These are phyloP conservation scores for Cynodonichthys magdalenae DNA, from an alignment of 2,797 vertebrate species.

Conservation along the genomic window DNA sequence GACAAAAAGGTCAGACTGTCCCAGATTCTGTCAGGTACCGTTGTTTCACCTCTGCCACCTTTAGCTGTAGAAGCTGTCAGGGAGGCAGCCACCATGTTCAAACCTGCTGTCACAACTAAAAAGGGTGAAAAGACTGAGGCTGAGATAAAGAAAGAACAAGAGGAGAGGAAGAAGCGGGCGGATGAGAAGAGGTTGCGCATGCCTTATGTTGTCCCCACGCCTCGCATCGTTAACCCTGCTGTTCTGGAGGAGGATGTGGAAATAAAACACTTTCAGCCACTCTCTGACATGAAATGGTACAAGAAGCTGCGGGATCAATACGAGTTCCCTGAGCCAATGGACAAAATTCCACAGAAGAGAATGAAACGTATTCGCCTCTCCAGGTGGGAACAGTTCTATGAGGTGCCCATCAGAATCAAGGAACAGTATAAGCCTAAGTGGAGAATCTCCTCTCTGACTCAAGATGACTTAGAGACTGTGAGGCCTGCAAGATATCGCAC, in stretches of 20 bases:
- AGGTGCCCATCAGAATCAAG: slow-evolving; percentile 94
- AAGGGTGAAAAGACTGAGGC: slow-evolving; percentile 89
- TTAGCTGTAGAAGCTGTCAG: slow-evolving; percentile 92
- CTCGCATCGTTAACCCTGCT: slow-evolving; percentile 82
- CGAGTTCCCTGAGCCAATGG: slow-evolving; percentile 96
- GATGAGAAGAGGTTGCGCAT: slow-evolving; percentile 93
- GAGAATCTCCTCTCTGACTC: slow-evolving; percentile 89
- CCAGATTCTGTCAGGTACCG: slow-evolving; percentile 90
- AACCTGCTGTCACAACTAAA: slow-evolving; percentile 92
- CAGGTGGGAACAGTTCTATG: slow-evolving; percentile 98
- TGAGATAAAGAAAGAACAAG: slow-evolving; percentile 86
- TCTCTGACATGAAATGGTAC: slow-evolving; percentile 99
- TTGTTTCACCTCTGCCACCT: slow-evolving; percentile 87
- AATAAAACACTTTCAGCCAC: slow-evolving; percentile 95
- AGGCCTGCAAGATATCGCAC: slow-evolving; percentile 90
- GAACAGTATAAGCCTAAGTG: slow-evolving; percentile 96
- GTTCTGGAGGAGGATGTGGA: slow-evolving; percentile 89
- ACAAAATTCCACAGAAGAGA: slow-evolving; percentile 90
- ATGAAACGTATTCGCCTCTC: slow-evolving; percentile 97
- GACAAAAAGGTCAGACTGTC: slow-evolving; percentile 94
- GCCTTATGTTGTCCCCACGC: slow-evolving; percentile 92
- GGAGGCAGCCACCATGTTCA: slow-evolving; percentile 93
- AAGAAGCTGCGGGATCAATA: slow-evolving; percentile 95
- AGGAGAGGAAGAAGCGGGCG: slow-evolving; percentile 87
- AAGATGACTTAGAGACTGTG: slow-evolving; percentile 96